Conservation (phyloP, 2,113 vertebrate genomes). For the Oceanites oceanicus region DNA sequence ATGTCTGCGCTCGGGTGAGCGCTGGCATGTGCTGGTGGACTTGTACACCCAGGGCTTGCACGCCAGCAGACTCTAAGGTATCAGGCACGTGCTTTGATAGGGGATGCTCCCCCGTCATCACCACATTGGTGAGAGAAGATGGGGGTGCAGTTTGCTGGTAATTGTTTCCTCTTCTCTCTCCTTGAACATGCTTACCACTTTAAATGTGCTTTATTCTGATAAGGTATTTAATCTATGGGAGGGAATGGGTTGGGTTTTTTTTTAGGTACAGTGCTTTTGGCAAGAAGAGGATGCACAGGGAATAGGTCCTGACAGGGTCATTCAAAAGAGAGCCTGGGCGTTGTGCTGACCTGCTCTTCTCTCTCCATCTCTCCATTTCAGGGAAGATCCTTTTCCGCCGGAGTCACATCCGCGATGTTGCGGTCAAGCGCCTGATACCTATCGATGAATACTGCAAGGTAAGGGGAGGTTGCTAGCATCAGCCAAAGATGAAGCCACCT, state of each 20-base stretch:
- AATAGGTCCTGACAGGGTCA: not conserved
- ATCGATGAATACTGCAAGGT: conserved; percentile 99
- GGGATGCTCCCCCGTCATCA: fast-evolving
- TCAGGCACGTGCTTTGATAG: not conserved
- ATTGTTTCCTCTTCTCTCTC: not conserved
- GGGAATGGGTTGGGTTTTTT: not conserved
- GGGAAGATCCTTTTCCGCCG: conserved; percentile 98
- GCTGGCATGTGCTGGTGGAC: not conserved
- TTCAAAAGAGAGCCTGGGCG: not conserved
- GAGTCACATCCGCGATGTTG: conserved; percentile 96
- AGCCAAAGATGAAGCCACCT: not conserved
- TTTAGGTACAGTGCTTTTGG: not conserved
- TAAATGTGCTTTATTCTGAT: not conserved
- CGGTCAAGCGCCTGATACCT: conserved; percentile 92
- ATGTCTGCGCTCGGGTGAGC: fast-evolving
- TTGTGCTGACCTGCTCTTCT: not conserved
- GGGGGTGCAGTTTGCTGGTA: not conserved
- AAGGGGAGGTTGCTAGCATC: conserved; percentile 24
- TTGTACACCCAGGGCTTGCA: not conserved
- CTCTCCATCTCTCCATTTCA: conserved; percentile 45
- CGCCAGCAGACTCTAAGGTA: not conserved
- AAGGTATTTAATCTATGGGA: not conserved
- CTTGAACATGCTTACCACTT: not conserved
- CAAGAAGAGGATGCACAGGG: too few relatives aligned
- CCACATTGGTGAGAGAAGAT: not conserved